These are phyloP conservation scores for Clupea harengus DNA, from an alignment of 2,113 vertebrate genomes.

Conservation along the genomic window DNA sequence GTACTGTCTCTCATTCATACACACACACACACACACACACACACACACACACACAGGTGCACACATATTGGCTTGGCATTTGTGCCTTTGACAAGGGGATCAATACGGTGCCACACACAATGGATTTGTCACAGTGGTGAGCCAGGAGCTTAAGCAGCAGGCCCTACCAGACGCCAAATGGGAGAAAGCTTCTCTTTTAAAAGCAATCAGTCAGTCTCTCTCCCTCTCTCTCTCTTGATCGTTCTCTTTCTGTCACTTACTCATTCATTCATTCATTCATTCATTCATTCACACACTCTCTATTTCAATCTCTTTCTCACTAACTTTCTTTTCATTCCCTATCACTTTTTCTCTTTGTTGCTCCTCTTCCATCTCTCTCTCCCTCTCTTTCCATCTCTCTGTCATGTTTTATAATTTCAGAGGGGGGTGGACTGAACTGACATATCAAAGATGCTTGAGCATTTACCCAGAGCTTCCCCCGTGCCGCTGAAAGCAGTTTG, in stretches of 20 bases:
- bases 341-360: not conserved
- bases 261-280: not conserved
- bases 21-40: not conserved
- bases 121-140: not conserved
- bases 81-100: not conserved
- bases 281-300: not conserved
- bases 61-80: not conserved
- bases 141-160: not conserved
- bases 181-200: not conserved
- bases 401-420: not conserved
- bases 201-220: not conserved
- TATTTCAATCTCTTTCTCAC: not conserved
- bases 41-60: not conserved
- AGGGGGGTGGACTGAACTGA: not conserved
- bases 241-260: not conserved
- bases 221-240: not conserved
- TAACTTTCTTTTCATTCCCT: too few species aligned
- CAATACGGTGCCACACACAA: constrained; percentile 6
- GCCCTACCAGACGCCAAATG: not conserved
- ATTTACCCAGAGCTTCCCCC: not conserved
- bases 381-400: too few species aligned
- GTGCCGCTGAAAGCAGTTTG: constrained; percentile 29
- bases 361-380: not conserved
- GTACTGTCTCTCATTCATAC: not conserved
- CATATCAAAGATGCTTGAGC: not conserved